phyloP scores from a whole-genome alignment of 2,888 invertebrate genomes.

The Parelbella ahira region DNA sequence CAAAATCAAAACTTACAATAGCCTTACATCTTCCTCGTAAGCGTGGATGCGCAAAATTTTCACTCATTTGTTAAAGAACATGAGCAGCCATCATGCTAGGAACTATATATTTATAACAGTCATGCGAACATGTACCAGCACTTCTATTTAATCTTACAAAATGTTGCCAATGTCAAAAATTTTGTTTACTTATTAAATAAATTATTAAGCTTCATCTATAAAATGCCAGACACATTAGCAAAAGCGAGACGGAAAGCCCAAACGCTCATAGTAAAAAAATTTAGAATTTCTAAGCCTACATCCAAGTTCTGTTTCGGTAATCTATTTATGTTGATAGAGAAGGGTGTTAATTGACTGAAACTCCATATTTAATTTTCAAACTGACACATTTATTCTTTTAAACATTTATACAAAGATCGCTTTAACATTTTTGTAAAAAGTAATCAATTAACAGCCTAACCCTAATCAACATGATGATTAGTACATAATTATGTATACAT shows the following conservation, averaged over 20 bases:
- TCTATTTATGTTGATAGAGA: conserved; percentile 54
- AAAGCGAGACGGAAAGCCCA: conserved; percentile 45
- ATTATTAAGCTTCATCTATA: conserved; percentile 22
- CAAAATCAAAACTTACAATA: conserved; percentile 21
- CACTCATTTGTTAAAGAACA: conserved; percentile 6
- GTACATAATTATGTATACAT: conserved; percentile 40
- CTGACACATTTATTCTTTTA: conserved; percentile 74
- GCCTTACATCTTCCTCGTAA: conserved; percentile 7
- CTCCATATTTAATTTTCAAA: conserved; percentile 72
- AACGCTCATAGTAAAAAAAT: conserved; percentile 36
- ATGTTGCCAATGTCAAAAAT: conserved; percentile 1
- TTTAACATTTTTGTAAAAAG: conserved; percentile 63
- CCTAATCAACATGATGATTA: conserved; percentile 62
- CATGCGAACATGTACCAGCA: conserved; percentile 21
- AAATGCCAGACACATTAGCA: conserved; percentile 52
- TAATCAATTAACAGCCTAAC: conserved; percentile 78
- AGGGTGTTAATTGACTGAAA: conserved; percentile 81
- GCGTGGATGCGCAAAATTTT: conserved; percentile 9
- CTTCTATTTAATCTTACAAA: too few species aligned
- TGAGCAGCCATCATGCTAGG: conserved; percentile 21
- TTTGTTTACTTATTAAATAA: conserved; percentile 19
- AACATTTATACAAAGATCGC: conserved; percentile 72
- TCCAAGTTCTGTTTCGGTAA: conserved; percentile 21
- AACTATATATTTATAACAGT: conserved; percentile 3
- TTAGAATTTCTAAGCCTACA: conserved; percentile 36